Conservation (phyloP, 2,888 invertebrate genomes). For the Willowsia nigromaculata region DNA sequence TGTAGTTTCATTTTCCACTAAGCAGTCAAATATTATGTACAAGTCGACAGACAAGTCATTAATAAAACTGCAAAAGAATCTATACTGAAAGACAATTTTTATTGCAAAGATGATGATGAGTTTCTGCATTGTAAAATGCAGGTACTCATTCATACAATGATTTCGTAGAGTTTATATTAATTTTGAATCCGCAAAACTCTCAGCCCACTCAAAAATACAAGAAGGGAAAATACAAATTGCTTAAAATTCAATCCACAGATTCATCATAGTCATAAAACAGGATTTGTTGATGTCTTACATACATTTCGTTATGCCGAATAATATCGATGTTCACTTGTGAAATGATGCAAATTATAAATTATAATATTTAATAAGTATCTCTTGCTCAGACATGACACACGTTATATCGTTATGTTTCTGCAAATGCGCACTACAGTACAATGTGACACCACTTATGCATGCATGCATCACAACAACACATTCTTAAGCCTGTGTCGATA, state of each 20-base stretch:
- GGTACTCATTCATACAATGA: neutral
- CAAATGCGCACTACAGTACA: too few species aligned
- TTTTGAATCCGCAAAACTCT: neutral
- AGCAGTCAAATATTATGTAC: neutral
- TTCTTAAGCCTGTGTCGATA: too few species aligned
- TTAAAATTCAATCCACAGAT: constrained; percentile 72
- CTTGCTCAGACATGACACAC: neutral
- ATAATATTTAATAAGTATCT: constrained; percentile 60
- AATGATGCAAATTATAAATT: constrained; percentile 66
- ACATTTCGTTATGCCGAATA: constrained; percentile 2
- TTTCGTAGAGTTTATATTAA: too few species aligned
- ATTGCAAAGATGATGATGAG: constrained; percentile 10
- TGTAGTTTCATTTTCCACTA: neutral
- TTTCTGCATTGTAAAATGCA: neutral
- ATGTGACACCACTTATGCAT: too few species aligned
- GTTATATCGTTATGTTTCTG: too few species aligned
- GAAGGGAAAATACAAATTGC: neutral
- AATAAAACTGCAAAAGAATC: constrained; percentile 8
- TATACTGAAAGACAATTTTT: constrained; percentile 30
- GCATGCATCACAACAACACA: too few species aligned
- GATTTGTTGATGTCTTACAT: constrained; percentile 47
- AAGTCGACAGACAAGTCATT: neutral
- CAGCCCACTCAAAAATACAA: neutral
- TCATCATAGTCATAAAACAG: constrained; percentile 62
- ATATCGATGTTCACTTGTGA: constrained; percentile 59